Conservation (phyloP, 1,140 invertebrate species). For the Agraylea sexmaculata region DNA sequence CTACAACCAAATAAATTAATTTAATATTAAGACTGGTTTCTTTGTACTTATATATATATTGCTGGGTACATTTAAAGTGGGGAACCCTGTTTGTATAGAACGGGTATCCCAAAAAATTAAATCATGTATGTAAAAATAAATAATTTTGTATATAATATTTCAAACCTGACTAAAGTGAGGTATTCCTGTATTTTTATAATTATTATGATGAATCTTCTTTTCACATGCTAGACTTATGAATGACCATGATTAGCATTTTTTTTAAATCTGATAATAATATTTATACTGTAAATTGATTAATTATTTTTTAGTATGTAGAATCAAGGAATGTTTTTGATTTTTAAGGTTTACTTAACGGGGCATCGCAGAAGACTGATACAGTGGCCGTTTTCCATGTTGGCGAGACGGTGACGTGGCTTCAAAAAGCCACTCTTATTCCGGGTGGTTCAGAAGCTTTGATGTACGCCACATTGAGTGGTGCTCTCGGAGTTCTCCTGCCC, state of each 20-base stretch:
- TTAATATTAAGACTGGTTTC: too few relatives aligned
- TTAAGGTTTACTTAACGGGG: conserved; percentile 77
- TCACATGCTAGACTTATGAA: conserved; percentile 43
- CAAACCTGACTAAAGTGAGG: too few relatives aligned
- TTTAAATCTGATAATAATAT: conserved; percentile 23
- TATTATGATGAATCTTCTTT: conserved; percentile 20
- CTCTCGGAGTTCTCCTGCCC: conserved; percentile 91
- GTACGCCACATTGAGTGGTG: conserved; percentile 91
- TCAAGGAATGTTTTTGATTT: conserved; percentile 13
- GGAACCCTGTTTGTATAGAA: too few relatives aligned
- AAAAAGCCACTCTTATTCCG: conserved; percentile 93
- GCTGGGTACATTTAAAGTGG: too few relatives aligned
- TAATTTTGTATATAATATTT: too few relatives aligned
- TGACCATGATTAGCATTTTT: conserved; percentile 27
- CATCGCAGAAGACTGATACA: conserved; percentile 94
- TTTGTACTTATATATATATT: too few relatives aligned
- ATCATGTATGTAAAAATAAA: too few relatives aligned
- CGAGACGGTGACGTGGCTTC: conserved; percentile 79
- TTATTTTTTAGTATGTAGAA: conserved; percentile 2
- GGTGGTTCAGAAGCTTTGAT: conserved; percentile 93
- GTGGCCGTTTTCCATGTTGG: conserved; percentile 92
- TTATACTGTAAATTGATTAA: conserved; percentile 1
- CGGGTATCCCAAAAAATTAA: too few relatives aligned
- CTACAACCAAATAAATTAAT: too few relatives aligned
- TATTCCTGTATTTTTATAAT: conserved; percentile 1